phyloP scores from a whole-genome alignment of 1,140 invertebrate genomes.

The Drosophila miranda region DNA sequence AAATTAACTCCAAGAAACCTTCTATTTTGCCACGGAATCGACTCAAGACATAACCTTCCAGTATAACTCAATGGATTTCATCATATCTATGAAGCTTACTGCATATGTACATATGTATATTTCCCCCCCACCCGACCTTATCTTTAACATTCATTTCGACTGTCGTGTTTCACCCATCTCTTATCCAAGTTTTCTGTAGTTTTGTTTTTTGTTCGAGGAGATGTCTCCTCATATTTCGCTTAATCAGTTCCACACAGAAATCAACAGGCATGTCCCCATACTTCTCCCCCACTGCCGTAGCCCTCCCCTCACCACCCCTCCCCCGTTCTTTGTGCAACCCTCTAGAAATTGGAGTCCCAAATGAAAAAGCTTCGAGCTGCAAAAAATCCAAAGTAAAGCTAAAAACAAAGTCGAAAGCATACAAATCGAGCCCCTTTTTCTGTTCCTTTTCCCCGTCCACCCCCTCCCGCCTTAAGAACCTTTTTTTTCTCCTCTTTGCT shows the following conservation, averaged over 20 bases:
- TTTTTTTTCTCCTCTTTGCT: conserved; percentile 5
- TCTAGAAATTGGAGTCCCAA: conserved; percentile 63
- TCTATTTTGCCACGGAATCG: too few relatives aligned
- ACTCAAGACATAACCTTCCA: too few relatives aligned
- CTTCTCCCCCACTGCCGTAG: too few relatives aligned
- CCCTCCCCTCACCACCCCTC: too few relatives aligned
- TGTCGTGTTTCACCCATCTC: background rate
- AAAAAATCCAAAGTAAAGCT: conserved; percentile 34
- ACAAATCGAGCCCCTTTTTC: conserved; percentile 73
- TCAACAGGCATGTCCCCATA: conserved; percentile 5
- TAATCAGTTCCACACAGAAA: conserved; percentile 55
- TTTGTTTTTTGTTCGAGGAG: conserved; percentile 25
- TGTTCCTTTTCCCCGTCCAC: background rate
- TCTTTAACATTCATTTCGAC: background rate
- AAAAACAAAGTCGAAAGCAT: conserved; percentile 57
- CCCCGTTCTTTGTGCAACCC: conserved; percentile 10
- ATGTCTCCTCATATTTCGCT: conserved; percentile 64
- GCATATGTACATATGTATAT: too few relatives aligned
- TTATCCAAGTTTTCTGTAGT: conserved; percentile 12
- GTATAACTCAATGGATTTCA: conserved; percentile 8
- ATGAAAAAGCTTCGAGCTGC: conserved; percentile 49
- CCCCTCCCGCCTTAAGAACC: background rate
- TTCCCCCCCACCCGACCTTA: background rate
- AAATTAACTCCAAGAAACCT: too few relatives aligned
- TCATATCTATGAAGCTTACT: background rate